Base-by-base conservation (phyloP, 2,888 invertebrate species). In the Zelleria hepariella region DNA sequence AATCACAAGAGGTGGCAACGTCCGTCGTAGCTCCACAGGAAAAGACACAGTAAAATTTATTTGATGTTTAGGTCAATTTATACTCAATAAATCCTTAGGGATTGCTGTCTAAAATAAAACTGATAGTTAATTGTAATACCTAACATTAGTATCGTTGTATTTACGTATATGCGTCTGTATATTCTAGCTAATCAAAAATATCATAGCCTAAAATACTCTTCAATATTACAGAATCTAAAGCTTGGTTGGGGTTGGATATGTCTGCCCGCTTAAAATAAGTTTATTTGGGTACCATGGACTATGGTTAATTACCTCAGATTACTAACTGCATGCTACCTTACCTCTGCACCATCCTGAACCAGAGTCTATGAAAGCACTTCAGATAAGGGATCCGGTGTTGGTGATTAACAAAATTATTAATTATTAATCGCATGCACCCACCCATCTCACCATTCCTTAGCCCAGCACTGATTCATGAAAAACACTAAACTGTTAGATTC, bases 281-380 rank as follows among this genome's bases (percentile, higher is more conserved):
- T 49, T 20, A 2, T 2, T 49, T 7, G 49, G 18, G 8, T 42
- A 42, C 32, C 32, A 55, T n/a, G 32, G 21, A 27, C 55, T 67
- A 63, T 68, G 58, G 60, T 68, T 77, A 78, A 80, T 61, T 60
- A 56, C 59, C 57, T 62, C 42, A 57, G 59, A 63, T 67, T 58
- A 70, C 66, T 86, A 81, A 86, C 63, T 62, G 84, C 83, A 86
- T 78, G 85, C 62, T 23, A 63, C 82, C 86, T 69, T 18, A 77
- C 84, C 83, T 58, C 72, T 56, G 47, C 57, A 61, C 61, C 32
- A 27, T 23, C 53, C 53, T 53, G 0, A n/a, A n/a, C 25, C 25
- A 25, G 10, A 53, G 25, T 25, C 25, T 24, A 10, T 25, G 24
- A 5, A 10, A 25, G 1, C 23, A 24, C 23, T 24, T 25, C n/a